Conservation (phyloP, 2,797 vertebrate genomes). For the Benthosema pterotum region DNA sequence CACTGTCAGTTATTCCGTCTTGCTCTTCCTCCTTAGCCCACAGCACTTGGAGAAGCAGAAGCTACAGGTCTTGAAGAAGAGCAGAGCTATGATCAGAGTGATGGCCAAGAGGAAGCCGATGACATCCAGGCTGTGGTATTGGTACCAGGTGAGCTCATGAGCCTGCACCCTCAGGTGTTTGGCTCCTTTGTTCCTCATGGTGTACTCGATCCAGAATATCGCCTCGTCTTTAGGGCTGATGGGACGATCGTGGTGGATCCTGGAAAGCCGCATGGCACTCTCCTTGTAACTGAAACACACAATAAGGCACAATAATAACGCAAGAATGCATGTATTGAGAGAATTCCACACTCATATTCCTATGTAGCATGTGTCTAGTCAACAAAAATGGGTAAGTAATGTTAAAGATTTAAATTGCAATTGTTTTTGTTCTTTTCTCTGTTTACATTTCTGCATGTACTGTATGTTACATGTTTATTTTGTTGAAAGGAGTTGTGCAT, state of each 20-base stretch:
- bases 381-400: no score
- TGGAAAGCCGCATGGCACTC: conserved; percentile 74
- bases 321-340: no score
- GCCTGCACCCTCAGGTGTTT: conserved; percentile 81
- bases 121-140: conserved; percentile 84
- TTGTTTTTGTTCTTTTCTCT: no score
- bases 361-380: no score
- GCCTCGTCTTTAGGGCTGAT: conserved; percentile 77
- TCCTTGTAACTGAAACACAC: conserved; percentile 78
- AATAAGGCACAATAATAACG: no score
- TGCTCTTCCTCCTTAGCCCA: conserved; percentile 54
- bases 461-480: no score
- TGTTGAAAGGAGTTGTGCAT: no score
- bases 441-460: neutral
- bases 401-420: no score
- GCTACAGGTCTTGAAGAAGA: conserved; percentile 60
- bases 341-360: no score
- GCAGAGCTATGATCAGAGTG: conserved; percentile 45
- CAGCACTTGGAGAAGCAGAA: conserved; percentile 58
- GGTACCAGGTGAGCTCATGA: conserved; percentile 83
- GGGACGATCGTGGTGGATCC: conserved; percentile 84
- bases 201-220: conserved; percentile 86
- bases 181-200: conserved; percentile 85
- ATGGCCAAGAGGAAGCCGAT: conserved; percentile 70
- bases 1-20: conserved; percentile 57